A percentile compares a stretch with the other conserved stretches of the same genome.
Conservation (phyloP, 2,797 vertebrate genomes). For the Pseudochromis fuscus region DNA sequence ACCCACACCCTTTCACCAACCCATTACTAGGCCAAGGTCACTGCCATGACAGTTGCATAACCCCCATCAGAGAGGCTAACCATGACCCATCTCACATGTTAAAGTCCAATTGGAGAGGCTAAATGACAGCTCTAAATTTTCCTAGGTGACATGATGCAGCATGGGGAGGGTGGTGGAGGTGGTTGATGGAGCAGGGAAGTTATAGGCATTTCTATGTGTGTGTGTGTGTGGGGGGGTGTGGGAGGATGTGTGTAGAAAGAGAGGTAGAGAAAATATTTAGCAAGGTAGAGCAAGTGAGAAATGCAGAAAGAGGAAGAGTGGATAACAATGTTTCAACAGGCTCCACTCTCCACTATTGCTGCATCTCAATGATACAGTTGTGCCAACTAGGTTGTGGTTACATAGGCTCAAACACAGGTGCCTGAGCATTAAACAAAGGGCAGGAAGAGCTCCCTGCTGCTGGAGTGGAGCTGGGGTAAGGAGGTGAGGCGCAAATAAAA, state of each 20-base stretch:
- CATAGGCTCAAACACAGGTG: conserved; percentile 59
- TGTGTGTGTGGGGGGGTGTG: background rate
- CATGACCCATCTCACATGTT: conserved; percentile 73
- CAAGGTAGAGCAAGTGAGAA: background rate
- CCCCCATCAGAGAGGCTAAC: conserved; percentile 72
- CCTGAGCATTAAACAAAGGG: conserved; percentile 73
- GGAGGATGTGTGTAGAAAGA: conserved; percentile 11
- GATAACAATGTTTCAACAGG: conserved; percentile 42
- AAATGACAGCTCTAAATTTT: conserved; percentile 74
- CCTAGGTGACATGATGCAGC: conserved; percentile 58
- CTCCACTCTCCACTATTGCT: conserved; percentile 39
- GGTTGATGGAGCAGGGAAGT: conserved; percentile 32
- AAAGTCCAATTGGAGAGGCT: conserved; percentile 68
- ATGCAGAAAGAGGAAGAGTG: conserved; percentile 7
- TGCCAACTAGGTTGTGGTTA: conserved; percentile 50
- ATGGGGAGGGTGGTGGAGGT: conserved; percentile 39
- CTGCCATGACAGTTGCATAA: conserved; percentile 79
- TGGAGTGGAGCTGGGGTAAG: conserved; percentile 52
- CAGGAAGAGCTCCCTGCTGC: conserved; percentile 58
- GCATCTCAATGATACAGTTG: conserved; percentile 56
- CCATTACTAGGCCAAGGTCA: conserved; percentile 75
- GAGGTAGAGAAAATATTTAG: conserved; percentile 1
- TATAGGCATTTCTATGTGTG: conserved; percentile 37
- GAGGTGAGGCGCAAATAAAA: conserved; percentile 70
- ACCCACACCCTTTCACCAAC: conserved; percentile 45